A percentile compares a stretch with the other conserved stretches of the same genome.
phyloP scores from a whole-genome alignment of 2,113 vertebrate species.

The Willisornis vidua region DNA sequence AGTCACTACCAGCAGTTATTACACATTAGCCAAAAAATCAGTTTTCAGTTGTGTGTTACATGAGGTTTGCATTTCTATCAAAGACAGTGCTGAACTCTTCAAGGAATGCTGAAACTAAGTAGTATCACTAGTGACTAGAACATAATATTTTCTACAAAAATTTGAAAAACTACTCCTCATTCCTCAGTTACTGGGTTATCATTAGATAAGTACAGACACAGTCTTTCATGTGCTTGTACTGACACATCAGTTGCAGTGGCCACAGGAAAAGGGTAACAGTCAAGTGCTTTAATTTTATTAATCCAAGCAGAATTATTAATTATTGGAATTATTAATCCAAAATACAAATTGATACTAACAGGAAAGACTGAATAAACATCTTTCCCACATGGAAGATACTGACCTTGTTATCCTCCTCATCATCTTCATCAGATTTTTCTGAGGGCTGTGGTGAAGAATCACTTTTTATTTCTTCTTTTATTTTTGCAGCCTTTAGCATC shows the following conservation, averaged over 20 bases:
- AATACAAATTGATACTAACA: not conserved
- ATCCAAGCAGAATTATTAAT: not conserved
- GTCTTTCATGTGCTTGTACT: not conserved
- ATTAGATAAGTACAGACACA: not conserved
- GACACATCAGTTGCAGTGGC: not conserved
- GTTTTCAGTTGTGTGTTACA: not conserved
- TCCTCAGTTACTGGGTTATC: not conserved
- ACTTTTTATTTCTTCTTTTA: conserved; percentile 89
- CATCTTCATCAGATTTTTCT: conserved; percentile 92
- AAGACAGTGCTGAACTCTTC: not conserved
- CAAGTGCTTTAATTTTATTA: not conserved
- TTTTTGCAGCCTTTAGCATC: conserved; percentile 81
- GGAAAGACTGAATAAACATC: not conserved
- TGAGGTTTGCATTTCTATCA: not conserved
- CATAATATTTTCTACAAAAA: not conserved
- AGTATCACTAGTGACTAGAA: not conserved
- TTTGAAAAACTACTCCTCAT: not conserved
- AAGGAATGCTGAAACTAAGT: not conserved
- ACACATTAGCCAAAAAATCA: not conserved
- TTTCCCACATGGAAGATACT: not conserved
- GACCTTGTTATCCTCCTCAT: conserved; percentile 80
- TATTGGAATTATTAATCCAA: not conserved
- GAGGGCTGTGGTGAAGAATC: conserved; percentile 88
- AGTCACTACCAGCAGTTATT: not conserved
- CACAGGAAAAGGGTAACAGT: not conserved